A percentile compares a stretch with the other conserved stretches of the same genome.
Evolutionary conservation across 2,113 vertebrate genomes (phyloP).

Genomic region (Xerus inauris): DNA sequence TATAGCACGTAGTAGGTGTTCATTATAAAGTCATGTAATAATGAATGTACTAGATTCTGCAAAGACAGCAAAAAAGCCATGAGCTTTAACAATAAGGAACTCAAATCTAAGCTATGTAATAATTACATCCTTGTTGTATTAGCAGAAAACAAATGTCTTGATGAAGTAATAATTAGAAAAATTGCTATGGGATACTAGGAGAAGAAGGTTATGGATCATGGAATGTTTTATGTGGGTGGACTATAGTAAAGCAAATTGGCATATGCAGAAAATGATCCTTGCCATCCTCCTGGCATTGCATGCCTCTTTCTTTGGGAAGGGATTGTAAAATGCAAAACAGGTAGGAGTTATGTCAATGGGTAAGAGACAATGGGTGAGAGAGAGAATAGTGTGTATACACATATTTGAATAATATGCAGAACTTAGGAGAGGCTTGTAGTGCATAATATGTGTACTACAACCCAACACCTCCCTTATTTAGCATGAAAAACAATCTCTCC

Average conservation of each 20-base stretch:
- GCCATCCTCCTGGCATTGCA: not conserved
- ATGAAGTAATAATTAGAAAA: conserved; percentile 25
- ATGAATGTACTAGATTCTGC: not conserved
- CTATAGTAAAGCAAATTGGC: not conserved
- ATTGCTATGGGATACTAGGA: not conserved
- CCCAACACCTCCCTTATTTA: conserved; percentile 30
- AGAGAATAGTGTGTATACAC: not conserved
- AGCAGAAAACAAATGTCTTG: not conserved
- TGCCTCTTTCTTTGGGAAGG: not conserved
- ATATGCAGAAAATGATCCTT: not conserved
- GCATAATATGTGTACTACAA: not conserved
- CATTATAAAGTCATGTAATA: not conserved
- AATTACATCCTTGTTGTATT: not conserved
- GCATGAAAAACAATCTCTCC: conserved; percentile 26
- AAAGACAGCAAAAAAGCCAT: not conserved
- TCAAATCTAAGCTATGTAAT: not conserved
- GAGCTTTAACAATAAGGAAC: not conserved
- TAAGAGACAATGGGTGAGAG: not conserved
- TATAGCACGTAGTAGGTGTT: not conserved
- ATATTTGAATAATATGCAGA: conserved; percentile 10
- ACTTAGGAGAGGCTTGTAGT: not conserved
- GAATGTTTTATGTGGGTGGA: not conserved
- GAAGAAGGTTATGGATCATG: not conserved
- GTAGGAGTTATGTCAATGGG: not conserved
- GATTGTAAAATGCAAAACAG: not conserved